Percentiles rank a stretch among this genome's conserved stretches.
phyloP scores from a whole-genome alignment of 1,140 invertebrate species.

The Drusus annulatus region DNA sequence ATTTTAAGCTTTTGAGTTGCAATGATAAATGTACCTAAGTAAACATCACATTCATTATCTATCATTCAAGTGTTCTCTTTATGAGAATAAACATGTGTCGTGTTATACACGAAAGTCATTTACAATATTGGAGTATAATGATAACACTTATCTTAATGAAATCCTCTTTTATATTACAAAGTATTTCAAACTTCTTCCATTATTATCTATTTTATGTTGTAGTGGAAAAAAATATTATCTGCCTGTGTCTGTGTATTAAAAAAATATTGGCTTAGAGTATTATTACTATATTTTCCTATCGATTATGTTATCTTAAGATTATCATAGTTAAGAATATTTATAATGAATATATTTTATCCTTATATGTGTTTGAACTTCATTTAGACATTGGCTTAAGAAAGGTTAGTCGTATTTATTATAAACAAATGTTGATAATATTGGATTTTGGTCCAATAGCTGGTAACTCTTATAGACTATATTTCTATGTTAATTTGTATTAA shows the following conservation, averaged over 20 bases:
- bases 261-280: neutral
- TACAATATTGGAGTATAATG: too few relatives aligned
- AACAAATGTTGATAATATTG: slow-evolving; percentile 50
- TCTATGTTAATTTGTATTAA: slow-evolving; percentile 41
- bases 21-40: too few relatives aligned
- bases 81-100: too few relatives aligned
- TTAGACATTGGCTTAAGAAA: slow-evolving; percentile 22
- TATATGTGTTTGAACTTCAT: slow-evolving; percentile 12
- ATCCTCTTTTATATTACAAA: too few relatives aligned
- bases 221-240: neutral
- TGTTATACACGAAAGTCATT: too few relatives aligned
- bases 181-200: slow-evolving; percentile 15
- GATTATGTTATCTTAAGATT: slow-evolving; percentile 53
- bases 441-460: slow-evolving; percentile 58
- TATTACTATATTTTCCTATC: slow-evolving; percentile 57
- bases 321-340: slow-evolving; percentile 21
- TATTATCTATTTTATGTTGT: slow-evolving; percentile 3
- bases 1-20: too few relatives aligned
- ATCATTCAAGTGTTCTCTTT: too few relatives aligned
- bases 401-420: slow-evolving; percentile 12
- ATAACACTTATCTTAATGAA: too few relatives aligned
- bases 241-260: slow-evolving; percentile 12
- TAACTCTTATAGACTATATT: slow-evolving; percentile 49
- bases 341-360: slow-evolving; percentile 48
- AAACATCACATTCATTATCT: too few relatives aligned